Evolutionary conservation across 1,140 invertebrate species (phyloP).

Genomic region (Thalassaphorura encarpata): DNA sequence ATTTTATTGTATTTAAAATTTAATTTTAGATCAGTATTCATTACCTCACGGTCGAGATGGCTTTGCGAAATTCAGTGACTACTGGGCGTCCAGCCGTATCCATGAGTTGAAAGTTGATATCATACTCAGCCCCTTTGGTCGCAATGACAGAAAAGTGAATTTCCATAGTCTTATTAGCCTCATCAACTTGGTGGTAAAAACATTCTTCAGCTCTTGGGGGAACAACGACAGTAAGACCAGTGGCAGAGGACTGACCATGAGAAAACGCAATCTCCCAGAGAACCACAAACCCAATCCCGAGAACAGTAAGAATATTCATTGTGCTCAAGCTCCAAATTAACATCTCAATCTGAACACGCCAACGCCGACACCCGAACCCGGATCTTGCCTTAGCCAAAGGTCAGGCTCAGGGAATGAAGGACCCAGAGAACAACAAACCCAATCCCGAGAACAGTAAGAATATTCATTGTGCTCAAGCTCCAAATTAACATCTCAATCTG

Average conservation of each 20-base stretch:
- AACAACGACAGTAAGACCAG: not conserved
- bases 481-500: too few species aligned
- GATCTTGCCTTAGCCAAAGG: too few species aligned
- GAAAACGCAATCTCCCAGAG: not conserved
- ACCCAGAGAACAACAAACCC: not conserved
- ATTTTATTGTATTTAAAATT: too few species aligned
- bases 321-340: too few species aligned
- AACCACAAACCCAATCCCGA: not conserved
- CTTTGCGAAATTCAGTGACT: conserved; percentile 18
- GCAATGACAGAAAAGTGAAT: conserved; percentile 12
- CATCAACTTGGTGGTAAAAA: conserved; percentile 3
- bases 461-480: too few species aligned
- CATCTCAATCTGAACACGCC: too few species aligned
- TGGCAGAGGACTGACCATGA: not conserved
- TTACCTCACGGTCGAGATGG: too few species aligned
- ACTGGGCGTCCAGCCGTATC: conserved; percentile 3
- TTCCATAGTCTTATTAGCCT: not conserved
- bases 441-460: not conserved
- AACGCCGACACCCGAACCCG: too few species aligned
- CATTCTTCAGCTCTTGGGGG: conserved; percentile 12
- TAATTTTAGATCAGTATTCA: too few species aligned
- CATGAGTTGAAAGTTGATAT: conserved; percentile 17
- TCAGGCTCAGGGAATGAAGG: too few species aligned
- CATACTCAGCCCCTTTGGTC: not conserved
- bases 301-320: not conserved